Evolutionary conservation across 2,797 vertebrate genomes (phyloP), one percentile per base, ranked within the genome.

Genomic region (Ciconia nigra): DNA sequence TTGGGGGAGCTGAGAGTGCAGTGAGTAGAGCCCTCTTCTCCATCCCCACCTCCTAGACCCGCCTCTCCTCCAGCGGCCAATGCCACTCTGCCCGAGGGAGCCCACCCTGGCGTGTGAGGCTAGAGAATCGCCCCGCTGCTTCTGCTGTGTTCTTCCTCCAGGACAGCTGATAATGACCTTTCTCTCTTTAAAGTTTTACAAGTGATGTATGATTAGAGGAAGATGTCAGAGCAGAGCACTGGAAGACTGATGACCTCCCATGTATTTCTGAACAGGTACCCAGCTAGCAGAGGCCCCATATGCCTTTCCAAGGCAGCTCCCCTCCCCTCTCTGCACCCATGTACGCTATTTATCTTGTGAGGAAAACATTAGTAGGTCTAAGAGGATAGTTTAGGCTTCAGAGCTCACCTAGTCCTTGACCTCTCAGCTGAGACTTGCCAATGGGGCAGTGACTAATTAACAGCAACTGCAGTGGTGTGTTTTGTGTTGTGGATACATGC

Each of bases 321-420:
- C 39, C 70, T 70, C 35, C 69, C 49, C 73, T 59, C 42, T 22
- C 66, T 63, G 67, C 61, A 65, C 55, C 86, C 61, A 1, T 42
- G 21, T 8, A 13, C 10, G 17, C 72, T n/a, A 73, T 96, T 96
- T 86, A 35, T 97, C 93, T 88, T 86, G 31, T 72, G 76, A 7
- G n/a, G 58, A 62, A 74, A 80, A 47, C 76, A 83, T 81, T 41
- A 79, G 69, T 49, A 39, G 28, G 37, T 52, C 82, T 39, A 47
- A 83, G 79, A 81, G 63, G 29, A 71, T 49, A 55, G 86, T 85
- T 92, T 15, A 87, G 90, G 79, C 96, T 97, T 90, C 90, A 89
- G 87, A 95, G 65, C 78, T 93, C 49, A 52, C n/a, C 16, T 81
- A 92, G 93, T 72, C 93, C 95, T 94, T 96, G 97, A 96, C 92